These are phyloP conservation scores for Maconellicoccus hirsutus DNA, from an alignment of 1,140 invertebrate genomes.

Conservation along the genomic window DNA sequence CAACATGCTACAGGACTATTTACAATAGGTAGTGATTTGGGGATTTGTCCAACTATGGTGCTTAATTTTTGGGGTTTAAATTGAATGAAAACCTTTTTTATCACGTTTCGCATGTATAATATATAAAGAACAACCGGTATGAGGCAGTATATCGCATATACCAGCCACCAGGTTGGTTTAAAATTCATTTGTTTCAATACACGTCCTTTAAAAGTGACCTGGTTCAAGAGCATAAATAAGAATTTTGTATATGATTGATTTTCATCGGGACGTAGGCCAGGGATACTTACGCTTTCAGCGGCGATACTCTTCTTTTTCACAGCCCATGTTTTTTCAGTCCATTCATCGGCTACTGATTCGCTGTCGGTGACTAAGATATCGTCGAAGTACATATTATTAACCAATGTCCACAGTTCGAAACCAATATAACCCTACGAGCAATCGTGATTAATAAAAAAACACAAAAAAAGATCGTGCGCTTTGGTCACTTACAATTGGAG, in stretches of 20 bases:
- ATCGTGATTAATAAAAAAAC: constrained; percentile 31
- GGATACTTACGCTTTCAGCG: constrained; percentile 49
- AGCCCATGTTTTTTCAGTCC: constrained; percentile 72
- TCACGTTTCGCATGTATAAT: constrained; percentile 43
- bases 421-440: constrained; percentile 76
- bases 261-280: not conserved
- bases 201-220: constrained; percentile 59
- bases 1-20: not conserved
- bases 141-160: constrained; percentile 62
- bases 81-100: not conserved
- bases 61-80: not conserved
- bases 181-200: constrained; percentile 59
- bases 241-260: too few relatives aligned
- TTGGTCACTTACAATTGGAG: constrained; percentile 65
- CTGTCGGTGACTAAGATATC: constrained; percentile 89
- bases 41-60: not conserved
- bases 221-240: not conserved
- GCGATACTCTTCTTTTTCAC: constrained; percentile 70
- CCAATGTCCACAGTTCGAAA: constrained; percentile 98
- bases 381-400: constrained; percentile 84
- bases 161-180: constrained; percentile 61
- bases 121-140: constrained; percentile 58
- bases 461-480: not conserved
- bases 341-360: constrained; percentile 59
- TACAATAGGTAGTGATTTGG: not conserved